phyloP scores from a whole-genome alignment of 1,140 invertebrate species.

The Arion vulgaris region DNA sequence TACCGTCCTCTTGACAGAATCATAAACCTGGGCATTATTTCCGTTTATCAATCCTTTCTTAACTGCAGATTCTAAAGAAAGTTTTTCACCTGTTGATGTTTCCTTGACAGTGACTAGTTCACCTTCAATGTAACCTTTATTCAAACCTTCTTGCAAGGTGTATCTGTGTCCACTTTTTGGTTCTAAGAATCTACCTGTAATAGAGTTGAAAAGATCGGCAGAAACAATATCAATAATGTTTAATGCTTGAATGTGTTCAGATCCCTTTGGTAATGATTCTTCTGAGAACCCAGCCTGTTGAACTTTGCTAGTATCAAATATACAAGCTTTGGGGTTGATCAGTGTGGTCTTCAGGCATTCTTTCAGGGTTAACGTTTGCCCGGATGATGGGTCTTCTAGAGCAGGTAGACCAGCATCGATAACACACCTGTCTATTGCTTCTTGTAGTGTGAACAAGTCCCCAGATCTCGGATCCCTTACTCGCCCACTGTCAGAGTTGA shows the following conservation, averaged over 20 bases:
- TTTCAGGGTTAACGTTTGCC: slow-evolving; percentile 58
- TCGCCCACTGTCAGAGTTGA: slow-evolving; percentile 82
- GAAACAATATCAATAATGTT: slow-evolving; percentile 87
- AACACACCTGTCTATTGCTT: slow-evolving; percentile 85
- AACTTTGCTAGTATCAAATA: slow-evolving; percentile 68
- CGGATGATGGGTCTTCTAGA: slow-evolving; percentile 56
- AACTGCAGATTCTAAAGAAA: slow-evolving; percentile 85
- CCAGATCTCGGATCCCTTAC: slow-evolving; percentile 87
- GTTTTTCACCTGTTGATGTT: slow-evolving; percentile 56
- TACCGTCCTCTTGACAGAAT: slow-evolving; percentile 80
- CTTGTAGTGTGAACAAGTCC: slow-evolving; percentile 83
- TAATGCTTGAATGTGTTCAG: slow-evolving; percentile 51
- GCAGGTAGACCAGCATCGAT: slow-evolving; percentile 78
- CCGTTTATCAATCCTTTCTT: slow-evolving; percentile 84
- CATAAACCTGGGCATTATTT: slow-evolving; percentile 81
- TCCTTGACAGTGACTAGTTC: slow-evolving; percentile 83
- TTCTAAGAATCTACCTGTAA: slow-evolving; percentile 85
- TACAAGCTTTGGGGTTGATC: slow-evolving; percentile 69
- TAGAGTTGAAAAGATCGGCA: slow-evolving; percentile 84
- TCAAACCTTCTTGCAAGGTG: slow-evolving; percentile 86
- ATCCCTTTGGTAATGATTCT: slow-evolving; percentile 2
- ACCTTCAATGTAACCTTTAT: slow-evolving; percentile 84
- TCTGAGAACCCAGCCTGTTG: slow-evolving; percentile 74
- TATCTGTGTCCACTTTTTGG: slow-evolving; percentile 81
- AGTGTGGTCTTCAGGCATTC: slow-evolving; percentile 71